Base-by-base conservation (phyloP, 2,113 vertebrate species). In the Alethe castanea region DNA sequence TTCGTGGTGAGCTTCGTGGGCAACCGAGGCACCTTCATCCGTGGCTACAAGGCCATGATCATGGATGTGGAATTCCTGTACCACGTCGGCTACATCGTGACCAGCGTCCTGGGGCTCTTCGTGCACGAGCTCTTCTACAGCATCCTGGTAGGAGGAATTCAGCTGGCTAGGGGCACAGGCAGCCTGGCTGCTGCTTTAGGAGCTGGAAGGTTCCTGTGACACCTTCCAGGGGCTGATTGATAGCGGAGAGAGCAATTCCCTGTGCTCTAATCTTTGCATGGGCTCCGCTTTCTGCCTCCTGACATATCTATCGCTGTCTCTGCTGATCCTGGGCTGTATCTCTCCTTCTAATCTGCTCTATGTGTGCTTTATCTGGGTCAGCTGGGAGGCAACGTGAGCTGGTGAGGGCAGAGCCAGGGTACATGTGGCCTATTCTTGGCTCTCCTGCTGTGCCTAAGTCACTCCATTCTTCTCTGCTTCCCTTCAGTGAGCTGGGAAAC, bases 1-100 rank as follows among this genome's bases (percentile, higher is more conserved):
- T 99, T 99, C 5, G 98, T 99, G 78, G 99, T 99, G 97, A 99
- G 99, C 89, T 99, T 99, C 12, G 99, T 99, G 97, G 99, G 99
- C 45, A 99, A 99, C 93, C 99, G 99, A 3, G 99, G 99, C 42
- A 99, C 99, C 31, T 99, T 99, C 91, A 99, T 99, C 92, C 99
- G 99, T 65, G 99, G 99, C 42, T 99, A 99, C 77, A 99, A 98
- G 80, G 99, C 99, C 95, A 99, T 99, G 99, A 98, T 99, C 95
- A 99, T 99, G 99, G 99, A 99, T 13, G 95, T 99, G 98, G 99
- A 99, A 73, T 99, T 99, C 93, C 96, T 99, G 5, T 99, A 99
- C 96, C 99, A 99, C 1, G 98, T 99, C 67, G 99, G 97, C 76
- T 99, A 99, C 96, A 99, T 99, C 70, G 96, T 99, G 48, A 99